Evolutionary conservation across 2,888 invertebrate species (phyloP).

Genomic region (Melipona bicolor): DNA sequence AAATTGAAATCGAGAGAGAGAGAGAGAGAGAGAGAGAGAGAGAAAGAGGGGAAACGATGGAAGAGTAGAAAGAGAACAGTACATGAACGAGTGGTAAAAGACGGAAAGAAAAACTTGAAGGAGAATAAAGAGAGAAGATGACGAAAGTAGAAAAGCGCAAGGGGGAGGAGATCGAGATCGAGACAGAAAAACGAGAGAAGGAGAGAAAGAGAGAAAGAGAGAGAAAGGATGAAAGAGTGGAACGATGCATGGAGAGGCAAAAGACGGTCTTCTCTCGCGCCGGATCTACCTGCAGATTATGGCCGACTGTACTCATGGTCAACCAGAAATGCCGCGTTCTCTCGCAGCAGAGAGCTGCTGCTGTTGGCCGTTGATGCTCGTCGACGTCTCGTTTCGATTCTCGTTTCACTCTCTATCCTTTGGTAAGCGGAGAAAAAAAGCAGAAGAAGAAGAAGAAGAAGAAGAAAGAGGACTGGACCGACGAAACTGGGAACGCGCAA

Average conservation of each 20-base stretch:
- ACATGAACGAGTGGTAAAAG: constrained; percentile 9
- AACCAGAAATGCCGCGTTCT: constrained; percentile 61
- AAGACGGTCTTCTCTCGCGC: constrained; percentile 47
- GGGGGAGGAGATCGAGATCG: constrained; percentile 11
- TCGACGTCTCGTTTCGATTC: constrained; percentile 18
- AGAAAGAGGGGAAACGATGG: too few species aligned
- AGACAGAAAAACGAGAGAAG: background rate
- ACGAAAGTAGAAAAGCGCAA: background rate
- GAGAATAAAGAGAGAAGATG: background rate
- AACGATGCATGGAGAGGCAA: constrained; percentile 13
- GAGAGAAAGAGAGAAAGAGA: background rate
- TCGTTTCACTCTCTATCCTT: background rate
- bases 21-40: background rate
- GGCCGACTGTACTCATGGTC: constrained; percentile 69
- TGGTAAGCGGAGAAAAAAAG: background rate
- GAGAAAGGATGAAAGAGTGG: background rate
- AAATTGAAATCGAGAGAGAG: constrained; percentile 6
- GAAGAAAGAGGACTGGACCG: constrained; percentile 14
- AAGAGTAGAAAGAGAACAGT: background rate
- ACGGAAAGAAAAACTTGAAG: constrained; percentile 7
- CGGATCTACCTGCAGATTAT: constrained; percentile 70
- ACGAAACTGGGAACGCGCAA: constrained; percentile 47
- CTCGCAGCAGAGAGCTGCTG: background rate
- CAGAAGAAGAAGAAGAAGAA: background rate
- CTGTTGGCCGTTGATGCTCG: background rate